Percentiles rank a stretch among this genome's conserved stretches.
phyloP scores from a whole-genome alignment of 2,888 invertebrate genomes.

The Leucoma salicis region DNA sequence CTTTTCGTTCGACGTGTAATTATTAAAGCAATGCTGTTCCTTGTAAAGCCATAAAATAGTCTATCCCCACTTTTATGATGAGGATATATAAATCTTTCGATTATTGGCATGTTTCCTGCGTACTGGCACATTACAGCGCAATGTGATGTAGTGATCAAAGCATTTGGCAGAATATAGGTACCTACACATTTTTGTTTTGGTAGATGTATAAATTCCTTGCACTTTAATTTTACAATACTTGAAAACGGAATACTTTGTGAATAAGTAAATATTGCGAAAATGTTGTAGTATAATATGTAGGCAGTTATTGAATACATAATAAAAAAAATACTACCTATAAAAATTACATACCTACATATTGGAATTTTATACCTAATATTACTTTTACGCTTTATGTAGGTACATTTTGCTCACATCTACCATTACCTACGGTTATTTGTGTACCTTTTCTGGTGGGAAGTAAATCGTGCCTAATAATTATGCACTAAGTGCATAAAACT shows the following conservation, averaged over 20 bases:
- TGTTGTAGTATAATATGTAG: not conserved
- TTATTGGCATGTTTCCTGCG: slow-evolving; percentile 26
- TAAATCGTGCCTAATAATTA: too few relatives aligned
- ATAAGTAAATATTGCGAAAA: not conserved
- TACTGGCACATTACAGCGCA: slow-evolving; percentile 51
- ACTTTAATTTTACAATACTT: slow-evolving; percentile 31
- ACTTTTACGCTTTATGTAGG: too few relatives aligned
- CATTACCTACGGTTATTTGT: too few relatives aligned
- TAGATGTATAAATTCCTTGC: slow-evolving; percentile 30
- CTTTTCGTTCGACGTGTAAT: slow-evolving; percentile 10
- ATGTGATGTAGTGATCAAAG: slow-evolving; percentile 47
- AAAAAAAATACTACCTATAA: not conserved
- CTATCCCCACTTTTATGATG: slow-evolving; percentile 22
- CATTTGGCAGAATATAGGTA: slow-evolving; percentile 42
- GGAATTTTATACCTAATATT: too few relatives aligned
- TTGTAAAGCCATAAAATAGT: slow-evolving; percentile 5
- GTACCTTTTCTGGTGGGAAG: too few relatives aligned
- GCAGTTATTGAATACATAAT: not conserved
- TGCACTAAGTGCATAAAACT: too few relatives aligned
- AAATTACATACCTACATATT: slow-evolving; percentile 32
- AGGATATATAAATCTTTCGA: slow-evolving; percentile 25
- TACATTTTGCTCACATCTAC: too few relatives aligned
- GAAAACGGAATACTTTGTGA: too few relatives aligned
- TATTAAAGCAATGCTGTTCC: slow-evolving; percentile 34
- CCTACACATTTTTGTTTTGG: slow-evolving; percentile 43